phyloP scores from a whole-genome alignment of 2,113 vertebrate genomes.

The Colossoma macropomum region DNA sequence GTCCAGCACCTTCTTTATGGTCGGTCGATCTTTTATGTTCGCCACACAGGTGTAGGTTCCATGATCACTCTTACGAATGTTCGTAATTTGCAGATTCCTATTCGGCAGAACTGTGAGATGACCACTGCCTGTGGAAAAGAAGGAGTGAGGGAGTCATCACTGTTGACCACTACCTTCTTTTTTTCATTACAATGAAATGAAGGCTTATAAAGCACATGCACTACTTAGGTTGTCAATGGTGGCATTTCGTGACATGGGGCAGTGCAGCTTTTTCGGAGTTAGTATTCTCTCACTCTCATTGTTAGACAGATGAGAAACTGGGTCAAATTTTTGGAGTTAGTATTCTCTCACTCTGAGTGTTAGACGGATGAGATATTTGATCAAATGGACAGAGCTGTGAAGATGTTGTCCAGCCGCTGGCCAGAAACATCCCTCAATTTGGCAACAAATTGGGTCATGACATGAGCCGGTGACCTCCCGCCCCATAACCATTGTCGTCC shows the following conservation, averaged over 20 bases:
- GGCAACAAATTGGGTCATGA: slow-evolving; percentile 16
- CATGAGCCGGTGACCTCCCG: background rate
- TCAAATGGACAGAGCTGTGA: background rate
- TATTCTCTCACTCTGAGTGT: background rate
- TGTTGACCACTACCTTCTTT: background rate
- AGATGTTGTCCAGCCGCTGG: slow-evolving; percentile 32
- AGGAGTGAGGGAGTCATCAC: background rate
- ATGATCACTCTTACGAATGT: slow-evolving; percentile 64
- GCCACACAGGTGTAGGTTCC: slow-evolving; percentile 71
- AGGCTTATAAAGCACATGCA: background rate
- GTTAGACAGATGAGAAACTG: background rate
- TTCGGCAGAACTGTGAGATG: slow-evolving; percentile 40
- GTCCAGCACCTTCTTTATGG: background rate
- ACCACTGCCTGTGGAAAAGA: slow-evolving; percentile 21
- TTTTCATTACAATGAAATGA: background rate
- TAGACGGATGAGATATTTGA: background rate
- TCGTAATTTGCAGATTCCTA: slow-evolving; percentile 62
- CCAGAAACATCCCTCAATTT: slow-evolving; percentile 43
- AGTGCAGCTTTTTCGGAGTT: background rate
- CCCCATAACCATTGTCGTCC: slow-evolving; percentile 10
- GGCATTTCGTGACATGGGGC: slow-evolving; percentile 20
- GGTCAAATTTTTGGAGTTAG: slow-evolving; percentile 2
- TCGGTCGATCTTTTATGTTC: slow-evolving; percentile 63
- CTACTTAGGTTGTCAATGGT: slow-evolving; percentile 49
- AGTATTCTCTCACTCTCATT: background rate